These are phyloP conservation scores for Nephrotoma appendiculata DNA, from an alignment of 2,888 invertebrate genomes.

Conservation along the genomic window DNA sequence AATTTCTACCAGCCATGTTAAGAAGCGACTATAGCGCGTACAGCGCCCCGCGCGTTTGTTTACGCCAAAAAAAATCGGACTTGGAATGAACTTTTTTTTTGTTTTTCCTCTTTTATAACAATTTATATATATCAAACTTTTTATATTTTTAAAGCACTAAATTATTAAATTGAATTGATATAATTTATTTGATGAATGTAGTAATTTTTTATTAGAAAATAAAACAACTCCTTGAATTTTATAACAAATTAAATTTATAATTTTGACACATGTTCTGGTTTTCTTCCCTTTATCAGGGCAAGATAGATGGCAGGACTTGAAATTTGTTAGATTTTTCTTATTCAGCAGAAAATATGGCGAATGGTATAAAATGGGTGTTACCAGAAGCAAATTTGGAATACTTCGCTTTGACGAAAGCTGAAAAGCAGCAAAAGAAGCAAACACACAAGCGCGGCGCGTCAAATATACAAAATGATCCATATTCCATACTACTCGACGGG, in stretches of 20 bases:
- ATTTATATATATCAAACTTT: not conserved
- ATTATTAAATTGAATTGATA: not conserved
- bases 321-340: not conserved
- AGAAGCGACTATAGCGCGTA: constrained; percentile 32
- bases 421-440: too few relatives aligned
- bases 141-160: not conserved
- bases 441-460: too few relatives aligned
- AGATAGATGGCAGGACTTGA: not conserved
- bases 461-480: too few relatives aligned
- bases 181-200: not conserved
- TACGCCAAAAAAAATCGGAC: not conserved
- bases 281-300: constrained; percentile 3
- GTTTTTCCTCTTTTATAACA: not conserved
- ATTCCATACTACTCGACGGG: too few relatives aligned
- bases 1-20: constrained; percentile 84
- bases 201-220: not conserved
- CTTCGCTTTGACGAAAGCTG: too few relatives aligned
- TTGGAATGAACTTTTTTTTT: not conserved
- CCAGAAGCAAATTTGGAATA: not conserved
- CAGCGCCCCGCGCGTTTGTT: constrained; percentile 7
- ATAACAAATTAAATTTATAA: not conserved
- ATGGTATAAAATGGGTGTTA: not conserved
- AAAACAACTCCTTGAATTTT: not conserved
- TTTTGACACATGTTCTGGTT: constrained; percentile 3
- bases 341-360: not conserved